Evolutionary conservation across 2,113 vertebrate genomes (phyloP).

Genomic region (Aix galericulata): DNA sequence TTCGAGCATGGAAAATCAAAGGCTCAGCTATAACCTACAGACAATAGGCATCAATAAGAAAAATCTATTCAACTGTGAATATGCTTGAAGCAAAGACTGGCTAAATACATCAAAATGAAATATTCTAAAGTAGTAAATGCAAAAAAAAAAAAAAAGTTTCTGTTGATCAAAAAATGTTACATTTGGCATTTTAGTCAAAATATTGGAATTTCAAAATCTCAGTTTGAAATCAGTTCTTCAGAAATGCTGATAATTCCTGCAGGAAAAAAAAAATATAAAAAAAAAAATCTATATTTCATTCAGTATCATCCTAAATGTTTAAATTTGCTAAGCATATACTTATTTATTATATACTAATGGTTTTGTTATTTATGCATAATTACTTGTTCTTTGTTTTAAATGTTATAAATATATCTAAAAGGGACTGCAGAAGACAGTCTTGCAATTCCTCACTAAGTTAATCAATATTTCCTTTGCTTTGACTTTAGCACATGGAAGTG

Average conservation of each 20-base stretch:
- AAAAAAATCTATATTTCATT: not conserved
- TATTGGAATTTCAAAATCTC: conserved; percentile 13
- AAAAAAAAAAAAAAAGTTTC: not conserved
- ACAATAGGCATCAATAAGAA: not conserved
- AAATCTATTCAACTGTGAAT: not conserved
- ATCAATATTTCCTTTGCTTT: not conserved
- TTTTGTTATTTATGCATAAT: not conserved
- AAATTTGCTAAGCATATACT: not conserved
- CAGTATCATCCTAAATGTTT: not conserved
- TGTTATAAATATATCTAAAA: not conserved
- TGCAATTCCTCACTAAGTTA: not conserved
- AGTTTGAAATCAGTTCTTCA: not conserved
- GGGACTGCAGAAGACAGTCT: not conserved
- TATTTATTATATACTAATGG: not conserved
- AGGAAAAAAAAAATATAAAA: not conserved
- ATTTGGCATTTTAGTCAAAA: not conserved
- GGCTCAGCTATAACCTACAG: not conserved
- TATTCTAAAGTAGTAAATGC: not conserved
- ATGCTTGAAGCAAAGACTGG: not conserved
- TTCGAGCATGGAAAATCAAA: not conserved
- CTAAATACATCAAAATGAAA: not conserved
- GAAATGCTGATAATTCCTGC: not conserved
- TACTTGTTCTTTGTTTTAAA: not conserved
- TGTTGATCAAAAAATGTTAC: not conserved
- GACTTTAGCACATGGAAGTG: not conserved